Percentiles rank a stretch among this genome's conserved stretches.
These are phyloP conservation scores for Aphelinus atriplicis DNA, from an alignment of 1,140 invertebrate genomes.

Conservation along the genomic window DNA sequence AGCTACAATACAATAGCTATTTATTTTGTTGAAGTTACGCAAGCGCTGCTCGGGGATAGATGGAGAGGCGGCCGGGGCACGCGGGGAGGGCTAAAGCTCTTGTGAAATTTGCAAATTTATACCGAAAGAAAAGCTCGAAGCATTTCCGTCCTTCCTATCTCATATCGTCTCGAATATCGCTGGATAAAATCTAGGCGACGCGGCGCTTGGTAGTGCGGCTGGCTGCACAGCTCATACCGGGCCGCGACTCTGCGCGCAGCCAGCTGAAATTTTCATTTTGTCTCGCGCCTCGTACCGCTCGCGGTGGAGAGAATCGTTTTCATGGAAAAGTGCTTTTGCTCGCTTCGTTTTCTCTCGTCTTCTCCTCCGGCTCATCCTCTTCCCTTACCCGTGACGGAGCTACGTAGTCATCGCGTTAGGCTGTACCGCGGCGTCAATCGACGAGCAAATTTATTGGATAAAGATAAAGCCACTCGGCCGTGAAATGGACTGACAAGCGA, in stretches of 20 bases:
- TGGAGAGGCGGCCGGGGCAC: too few species aligned
- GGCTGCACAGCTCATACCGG: too few species aligned
- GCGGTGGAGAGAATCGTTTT: neutral
- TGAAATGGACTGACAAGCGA: constrained; percentile 28
- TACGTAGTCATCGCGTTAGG: too few species aligned
- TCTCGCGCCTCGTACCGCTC: neutral
- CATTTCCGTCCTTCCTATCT: neutral
- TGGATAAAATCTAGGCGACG: constrained; percentile 14
- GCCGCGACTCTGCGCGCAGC: too few species aligned
- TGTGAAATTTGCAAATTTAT: constrained; percentile 15
- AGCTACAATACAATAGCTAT: too few species aligned
- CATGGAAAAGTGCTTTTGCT: neutral
- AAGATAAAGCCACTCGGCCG: constrained; percentile 25
- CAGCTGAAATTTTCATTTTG: constrained; percentile 18
- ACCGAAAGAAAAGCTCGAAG: neutral
- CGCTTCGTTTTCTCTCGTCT: too few species aligned
- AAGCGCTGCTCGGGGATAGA: too few species aligned
- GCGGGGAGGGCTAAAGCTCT: neutral
- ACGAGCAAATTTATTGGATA: constrained; percentile 23
- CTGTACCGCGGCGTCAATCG: constrained; percentile 10
- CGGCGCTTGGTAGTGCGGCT: too few species aligned
- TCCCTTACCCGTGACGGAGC: too few species aligned
- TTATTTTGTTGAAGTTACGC: too few species aligned
- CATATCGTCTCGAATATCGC: constrained; percentile 15
- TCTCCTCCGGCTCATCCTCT: too few species aligned